These are phyloP conservation scores for Exocentrus adspersus DNA, from an alignment of 2,888 invertebrate genomes.

Conservation along the genomic window DNA sequence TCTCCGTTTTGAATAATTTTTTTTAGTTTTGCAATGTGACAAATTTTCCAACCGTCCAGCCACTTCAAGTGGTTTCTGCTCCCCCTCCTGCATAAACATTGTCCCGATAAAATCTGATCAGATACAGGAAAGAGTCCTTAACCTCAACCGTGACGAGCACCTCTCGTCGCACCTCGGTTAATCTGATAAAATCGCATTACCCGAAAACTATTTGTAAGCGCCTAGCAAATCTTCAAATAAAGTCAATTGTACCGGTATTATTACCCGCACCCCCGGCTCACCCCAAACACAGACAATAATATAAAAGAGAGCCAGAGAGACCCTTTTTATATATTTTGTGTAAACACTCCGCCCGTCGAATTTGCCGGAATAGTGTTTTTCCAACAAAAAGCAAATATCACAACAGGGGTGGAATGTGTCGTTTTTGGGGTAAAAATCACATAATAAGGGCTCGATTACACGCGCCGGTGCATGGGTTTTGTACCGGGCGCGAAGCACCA, in stretches of 20 bases:
- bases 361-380: constrained; percentile 59
- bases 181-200: constrained; percentile 40
- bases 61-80: background rate
- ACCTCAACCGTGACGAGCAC: constrained; percentile 17
- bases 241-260: constrained; percentile 54
- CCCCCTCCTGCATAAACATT: too few relatives aligned
- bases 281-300: constrained; percentile 46
- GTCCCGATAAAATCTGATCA: constrained; percentile 17
- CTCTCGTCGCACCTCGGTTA: constrained; percentile 41
- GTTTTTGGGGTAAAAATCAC: constrained; percentile 58
- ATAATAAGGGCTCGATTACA: constrained; percentile 61
- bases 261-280: constrained; percentile 47
- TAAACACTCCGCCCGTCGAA: constrained; percentile 61
- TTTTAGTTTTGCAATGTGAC: too few relatives aligned
- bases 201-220: constrained; percentile 32
- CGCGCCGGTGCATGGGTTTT: constrained; percentile 37
- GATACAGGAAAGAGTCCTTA: constrained; percentile 22
- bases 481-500: constrained; percentile 25
- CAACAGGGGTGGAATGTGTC: constrained; percentile 54
- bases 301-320: constrained; percentile 36
- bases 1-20: too few relatives aligned
- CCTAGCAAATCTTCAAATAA: constrained; percentile 38
- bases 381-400: constrained; percentile 57
- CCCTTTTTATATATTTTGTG: constrained; percentile 59
- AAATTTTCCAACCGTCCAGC: too few relatives aligned